phyloP scores from a whole-genome alignment of 2,797 vertebrate genomes.

The Gallinago nigripennis region DNA sequence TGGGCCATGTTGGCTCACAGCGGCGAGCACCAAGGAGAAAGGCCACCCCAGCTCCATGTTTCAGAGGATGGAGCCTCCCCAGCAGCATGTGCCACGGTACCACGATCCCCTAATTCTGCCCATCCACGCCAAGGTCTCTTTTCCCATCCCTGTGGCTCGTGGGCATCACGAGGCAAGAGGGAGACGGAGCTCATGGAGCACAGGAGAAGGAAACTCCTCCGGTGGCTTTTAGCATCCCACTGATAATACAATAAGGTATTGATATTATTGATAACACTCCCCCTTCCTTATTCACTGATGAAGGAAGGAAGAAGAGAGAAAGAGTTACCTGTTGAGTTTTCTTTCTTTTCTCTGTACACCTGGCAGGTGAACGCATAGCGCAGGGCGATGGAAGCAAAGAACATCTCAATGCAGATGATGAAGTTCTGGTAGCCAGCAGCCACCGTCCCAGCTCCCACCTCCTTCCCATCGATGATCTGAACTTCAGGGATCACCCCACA shows the following conservation, averaged over 20 bases:
- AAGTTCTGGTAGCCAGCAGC: conserved; percentile 97
- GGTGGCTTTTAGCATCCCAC: not conserved
- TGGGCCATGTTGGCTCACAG: accelerated
- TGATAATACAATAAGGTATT: not conserved
- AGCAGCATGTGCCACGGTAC: not conserved
- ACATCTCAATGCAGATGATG: conserved; percentile 95
- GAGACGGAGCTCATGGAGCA: not conserved
- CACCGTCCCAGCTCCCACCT: conserved; percentile 91
- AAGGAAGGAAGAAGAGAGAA: not conserved
- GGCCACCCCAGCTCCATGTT: not conserved
- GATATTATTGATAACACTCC: not conserved
- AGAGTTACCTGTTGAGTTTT: conserved; percentile 83
- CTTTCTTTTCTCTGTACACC: conserved; percentile 90
- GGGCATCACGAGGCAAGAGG: not conserved
- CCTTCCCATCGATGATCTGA: conserved; percentile 81
- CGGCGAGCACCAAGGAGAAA: not conserved
- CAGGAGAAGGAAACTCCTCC: not conserved
- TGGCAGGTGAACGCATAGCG: conserved; percentile 90
- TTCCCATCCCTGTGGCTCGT: not conserved
- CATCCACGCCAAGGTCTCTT: not conserved
- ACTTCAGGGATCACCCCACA: conserved; percentile 90
- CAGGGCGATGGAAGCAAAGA: conserved; percentile 91
- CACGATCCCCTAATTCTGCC: not conserved
- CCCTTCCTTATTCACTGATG: not conserved
- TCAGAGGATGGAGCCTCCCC: not conserved